Base-by-base conservation (phyloP, 2,797 vertebrate genomes). In the Etheostoma nigrum region DNA sequence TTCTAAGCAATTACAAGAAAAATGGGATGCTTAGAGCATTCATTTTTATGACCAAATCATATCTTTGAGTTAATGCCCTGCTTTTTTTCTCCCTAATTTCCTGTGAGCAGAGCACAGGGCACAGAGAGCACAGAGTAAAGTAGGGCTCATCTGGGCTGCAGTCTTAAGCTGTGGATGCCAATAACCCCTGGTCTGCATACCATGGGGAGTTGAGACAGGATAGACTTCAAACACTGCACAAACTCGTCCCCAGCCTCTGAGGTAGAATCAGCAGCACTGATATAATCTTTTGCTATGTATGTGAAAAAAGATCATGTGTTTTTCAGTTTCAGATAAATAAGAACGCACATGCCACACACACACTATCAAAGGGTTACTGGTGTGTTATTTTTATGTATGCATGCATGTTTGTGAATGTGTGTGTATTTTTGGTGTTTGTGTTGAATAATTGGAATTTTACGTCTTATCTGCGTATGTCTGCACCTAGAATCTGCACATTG, bases 131-230 rank as follows among this genome's bases (percentile, higher is more conserved):
- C 81, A 82, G 74, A 70, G 79, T 75, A 81, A 83, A 86, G 79
- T 2, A 44, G 63, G 67, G 44, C 85, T 91, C 90, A 91, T 91
- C 86, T 90, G 89, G 91, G 77, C 83, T 80, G 75, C 88, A 91
- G 88, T 90, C 72, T 80, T 68, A 71, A 67, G 67, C 65, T 58
- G 80, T 19, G n/a, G 54, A 88, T 91, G 89, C 91, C 87, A 91
- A 85, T 70, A 93, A 89, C 83, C 79, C 85, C 83, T 81, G 90
- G 85, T 63, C 82, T 72, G 78, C 89, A 91, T 86, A 91, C 91
- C 88, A 74, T 67, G 80, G 77, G 82, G 81, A 91, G 82, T 54
- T 23, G 66, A 88, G 78, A 81, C 85, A 82, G 85, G 84, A 91
- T 66, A 25, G 55, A 86, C 21, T 65, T 47, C 70, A 84, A 86